Percentiles rank a stretch among this genome's conserved stretches.
Evolutionary conservation across 2,113 vertebrate genomes (phyloP).

Genomic region (Psilopsiagon aymara): DNA sequence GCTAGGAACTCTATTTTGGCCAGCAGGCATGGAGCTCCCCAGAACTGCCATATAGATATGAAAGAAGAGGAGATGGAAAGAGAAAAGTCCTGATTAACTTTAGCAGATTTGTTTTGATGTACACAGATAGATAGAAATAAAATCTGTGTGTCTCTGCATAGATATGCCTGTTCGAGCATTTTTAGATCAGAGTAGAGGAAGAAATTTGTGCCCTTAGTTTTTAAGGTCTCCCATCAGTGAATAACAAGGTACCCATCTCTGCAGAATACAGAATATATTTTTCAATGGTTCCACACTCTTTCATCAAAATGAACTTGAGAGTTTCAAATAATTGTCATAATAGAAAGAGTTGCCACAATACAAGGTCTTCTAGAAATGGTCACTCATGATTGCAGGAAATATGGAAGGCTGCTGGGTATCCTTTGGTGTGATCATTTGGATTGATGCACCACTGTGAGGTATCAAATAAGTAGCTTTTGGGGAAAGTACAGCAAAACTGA

Average conservation of each 20-base stretch:
- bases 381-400: background rate
- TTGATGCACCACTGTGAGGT: background rate
- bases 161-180: background rate
- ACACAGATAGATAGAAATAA: background rate
- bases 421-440: background rate
- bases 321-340: background rate
- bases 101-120: background rate
- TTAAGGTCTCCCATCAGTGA: background rate
- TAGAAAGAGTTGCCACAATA: background rate
- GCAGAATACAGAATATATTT: background rate
- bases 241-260: background rate
- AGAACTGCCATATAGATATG: background rate
- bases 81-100: background rate
- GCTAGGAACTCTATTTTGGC: background rate
- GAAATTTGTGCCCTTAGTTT: background rate
- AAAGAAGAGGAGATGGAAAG: background rate
- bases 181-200: background rate
- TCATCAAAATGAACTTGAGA: background rate
- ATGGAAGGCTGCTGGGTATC: background rate
- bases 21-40: background rate
- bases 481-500: background rate
- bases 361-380: background rate
- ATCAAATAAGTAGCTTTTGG: background rate
- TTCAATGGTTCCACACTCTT: background rate
- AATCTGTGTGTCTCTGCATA: background rate